Conservation (phyloP, 2,797 vertebrate species). For the Iguana delicatissima region DNA sequence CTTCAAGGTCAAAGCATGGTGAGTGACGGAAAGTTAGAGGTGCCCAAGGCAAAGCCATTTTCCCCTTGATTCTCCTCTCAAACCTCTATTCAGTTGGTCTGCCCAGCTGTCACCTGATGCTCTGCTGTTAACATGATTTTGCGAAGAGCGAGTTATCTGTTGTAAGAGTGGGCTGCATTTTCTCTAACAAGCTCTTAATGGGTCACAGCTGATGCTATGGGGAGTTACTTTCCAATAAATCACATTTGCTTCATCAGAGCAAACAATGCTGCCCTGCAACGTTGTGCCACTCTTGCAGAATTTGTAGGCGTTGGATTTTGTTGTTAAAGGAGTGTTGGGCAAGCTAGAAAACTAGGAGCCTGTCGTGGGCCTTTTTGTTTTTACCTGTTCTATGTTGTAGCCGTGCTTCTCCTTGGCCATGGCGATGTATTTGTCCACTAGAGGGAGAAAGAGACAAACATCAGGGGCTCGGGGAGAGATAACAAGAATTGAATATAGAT, state of each 20-base stretch:
- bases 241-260: neutral
- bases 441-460: neutral
- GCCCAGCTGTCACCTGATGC: no score
- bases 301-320: no score
- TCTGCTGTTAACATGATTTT: neutral
- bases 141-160: neutral
- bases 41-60: neutral
- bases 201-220: neutral
- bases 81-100: neutral
- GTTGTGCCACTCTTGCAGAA: neutral
- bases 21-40: neutral
- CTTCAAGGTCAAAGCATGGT: neutral
- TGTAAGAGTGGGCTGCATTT: no score
- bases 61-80: neutral
- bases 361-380: no score
- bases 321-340: neutral
- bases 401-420: slow-evolving; percentile 96
- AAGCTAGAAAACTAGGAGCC: no score
- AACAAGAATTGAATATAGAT: no score
- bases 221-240: neutral
- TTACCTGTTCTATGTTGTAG: slow-evolving; percentile 95
- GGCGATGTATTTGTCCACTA: slow-evolving; percentile 94
- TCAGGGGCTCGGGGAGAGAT: neutral
- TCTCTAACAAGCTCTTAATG: neutral
- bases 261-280: neutral